phyloP scores from a whole-genome alignment of 2,113 vertebrate species.

The Rissa tridactyla region DNA sequence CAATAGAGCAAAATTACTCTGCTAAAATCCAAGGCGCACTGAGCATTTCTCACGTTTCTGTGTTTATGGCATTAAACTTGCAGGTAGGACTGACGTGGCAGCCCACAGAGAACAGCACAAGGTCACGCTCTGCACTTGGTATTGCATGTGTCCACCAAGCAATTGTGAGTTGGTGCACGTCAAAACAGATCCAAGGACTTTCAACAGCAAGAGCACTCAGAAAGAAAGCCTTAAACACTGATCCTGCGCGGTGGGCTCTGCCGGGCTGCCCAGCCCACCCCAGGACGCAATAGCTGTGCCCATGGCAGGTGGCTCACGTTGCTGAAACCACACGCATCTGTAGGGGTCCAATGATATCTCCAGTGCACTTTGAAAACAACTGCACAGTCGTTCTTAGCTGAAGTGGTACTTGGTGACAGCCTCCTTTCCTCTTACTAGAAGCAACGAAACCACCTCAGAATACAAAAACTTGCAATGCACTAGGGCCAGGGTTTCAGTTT shows the following conservation, averaged over 20 bases:
- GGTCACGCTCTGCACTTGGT: background rate
- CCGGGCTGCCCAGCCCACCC: background rate
- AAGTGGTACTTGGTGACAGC: background rate
- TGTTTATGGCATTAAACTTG: background rate
- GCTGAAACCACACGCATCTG: background rate
- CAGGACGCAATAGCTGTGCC: background rate
- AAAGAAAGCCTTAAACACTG: background rate
- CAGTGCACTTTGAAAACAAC: background rate
- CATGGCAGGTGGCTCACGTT: background rate
- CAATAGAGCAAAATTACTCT: background rate
- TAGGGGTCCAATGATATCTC: background rate
- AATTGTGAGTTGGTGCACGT: accelerated
- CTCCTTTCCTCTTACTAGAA: background rate
- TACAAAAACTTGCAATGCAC: background rate
- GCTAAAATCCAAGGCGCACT: background rate
- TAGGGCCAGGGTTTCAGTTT: background rate
- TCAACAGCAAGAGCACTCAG: background rate
- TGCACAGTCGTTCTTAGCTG: background rate
- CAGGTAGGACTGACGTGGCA: background rate
- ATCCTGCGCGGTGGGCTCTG: accelerated
- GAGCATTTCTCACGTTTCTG: background rate
- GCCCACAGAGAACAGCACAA: background rate
- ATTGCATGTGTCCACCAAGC: background rate
- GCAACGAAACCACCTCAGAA: background rate
- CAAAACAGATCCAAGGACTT: background rate